Conservation (phyloP, 2,888 invertebrate species). For the Troides oblongomaculatus region DNA sequence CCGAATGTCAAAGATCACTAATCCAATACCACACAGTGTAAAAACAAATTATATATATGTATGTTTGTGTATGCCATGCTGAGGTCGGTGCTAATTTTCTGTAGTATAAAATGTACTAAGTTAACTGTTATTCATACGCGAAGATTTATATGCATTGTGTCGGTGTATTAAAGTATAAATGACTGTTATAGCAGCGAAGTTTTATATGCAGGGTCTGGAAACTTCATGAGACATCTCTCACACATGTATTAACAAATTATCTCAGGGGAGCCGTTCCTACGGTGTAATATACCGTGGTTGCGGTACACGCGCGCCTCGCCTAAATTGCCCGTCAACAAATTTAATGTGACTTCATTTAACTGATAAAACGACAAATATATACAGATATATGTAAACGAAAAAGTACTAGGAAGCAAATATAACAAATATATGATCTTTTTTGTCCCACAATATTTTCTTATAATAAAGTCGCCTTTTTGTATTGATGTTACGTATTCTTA, state of each 20-base stretch:
- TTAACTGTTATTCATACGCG: too few relatives aligned
- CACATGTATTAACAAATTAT: constrained; percentile 27
- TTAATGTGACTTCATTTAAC: constrained; percentile 53
- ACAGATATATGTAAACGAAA: neutral
- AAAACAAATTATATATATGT: too few relatives aligned
- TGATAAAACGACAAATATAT: constrained; percentile 30
- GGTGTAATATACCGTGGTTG: constrained; percentile 48
- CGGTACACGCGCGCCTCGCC: constrained; percentile 49
- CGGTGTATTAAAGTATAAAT: neutral
- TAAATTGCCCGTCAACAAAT: constrained; percentile 70
- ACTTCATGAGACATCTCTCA: constrained; percentile 15
- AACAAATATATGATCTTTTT: too few relatives aligned
- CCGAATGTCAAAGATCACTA: too few relatives aligned
- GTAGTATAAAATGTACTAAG: too few relatives aligned
- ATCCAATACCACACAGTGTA: too few relatives aligned
- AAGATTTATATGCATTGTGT: too few relatives aligned
- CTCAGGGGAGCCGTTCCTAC: constrained; percentile 28
- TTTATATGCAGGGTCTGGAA: constrained; percentile 12
- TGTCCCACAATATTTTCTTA: too few relatives aligned
- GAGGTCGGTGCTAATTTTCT: too few relatives aligned
- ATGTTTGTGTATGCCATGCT: too few relatives aligned
- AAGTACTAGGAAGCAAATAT: neutral
- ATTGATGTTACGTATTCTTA: too few relatives aligned
- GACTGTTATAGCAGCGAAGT: constrained; percentile 8
- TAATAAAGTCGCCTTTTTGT: too few relatives aligned